Evolutionary conservation across 1,140 invertebrate species (phyloP).

Genomic region (Leucophenga varia): DNA sequence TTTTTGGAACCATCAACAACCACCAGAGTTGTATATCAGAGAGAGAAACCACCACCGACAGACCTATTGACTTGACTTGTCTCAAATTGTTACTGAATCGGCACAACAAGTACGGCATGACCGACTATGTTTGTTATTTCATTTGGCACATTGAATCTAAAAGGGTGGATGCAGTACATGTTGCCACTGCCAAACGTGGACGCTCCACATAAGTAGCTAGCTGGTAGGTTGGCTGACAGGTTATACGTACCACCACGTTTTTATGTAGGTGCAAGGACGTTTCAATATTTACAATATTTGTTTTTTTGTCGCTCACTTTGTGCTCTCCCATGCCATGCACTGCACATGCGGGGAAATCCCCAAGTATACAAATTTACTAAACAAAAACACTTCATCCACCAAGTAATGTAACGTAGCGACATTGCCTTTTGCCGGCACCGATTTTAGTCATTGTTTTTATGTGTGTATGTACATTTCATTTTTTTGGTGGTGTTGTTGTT

Average conservation of each 20-base stretch:
- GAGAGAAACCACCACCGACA: slow-evolving; percentile 10
- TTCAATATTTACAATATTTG: not conserved
- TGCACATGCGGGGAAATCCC: slow-evolving; percentile 28
- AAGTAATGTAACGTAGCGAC: slow-evolving; percentile 15
- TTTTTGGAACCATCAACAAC: slow-evolving; percentile 48
- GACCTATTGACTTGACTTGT: no score
- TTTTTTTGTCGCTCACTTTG: no score
- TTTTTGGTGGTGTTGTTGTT: slow-evolving; percentile 11
- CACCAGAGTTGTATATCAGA: not conserved
- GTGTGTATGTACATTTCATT: slow-evolving; percentile 22
- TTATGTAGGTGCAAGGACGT: slow-evolving; percentile 53
- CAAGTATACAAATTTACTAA: slow-evolving; percentile 29
- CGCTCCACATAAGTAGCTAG: no score
- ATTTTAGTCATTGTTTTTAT: slow-evolving; percentile 17
- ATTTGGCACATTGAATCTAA: slow-evolving; percentile 31
- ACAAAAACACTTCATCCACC: slow-evolving; percentile 18
- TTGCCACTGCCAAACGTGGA: slow-evolving; percentile 47
- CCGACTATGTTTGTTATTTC: slow-evolving; percentile 35
- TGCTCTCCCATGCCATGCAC: no score
- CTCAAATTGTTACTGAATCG: not conserved
- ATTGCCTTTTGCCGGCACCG: slow-evolving; percentile 9
- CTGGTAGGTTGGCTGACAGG: no score
- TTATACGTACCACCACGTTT: slow-evolving; percentile 39
- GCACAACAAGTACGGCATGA: slow-evolving; percentile 28
- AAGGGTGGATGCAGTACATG: slow-evolving; percentile 32